These are phyloP conservation scores for Rapana venosa DNA, from an alignment of 2,888 invertebrate genomes.

Conservation along the genomic window DNA sequence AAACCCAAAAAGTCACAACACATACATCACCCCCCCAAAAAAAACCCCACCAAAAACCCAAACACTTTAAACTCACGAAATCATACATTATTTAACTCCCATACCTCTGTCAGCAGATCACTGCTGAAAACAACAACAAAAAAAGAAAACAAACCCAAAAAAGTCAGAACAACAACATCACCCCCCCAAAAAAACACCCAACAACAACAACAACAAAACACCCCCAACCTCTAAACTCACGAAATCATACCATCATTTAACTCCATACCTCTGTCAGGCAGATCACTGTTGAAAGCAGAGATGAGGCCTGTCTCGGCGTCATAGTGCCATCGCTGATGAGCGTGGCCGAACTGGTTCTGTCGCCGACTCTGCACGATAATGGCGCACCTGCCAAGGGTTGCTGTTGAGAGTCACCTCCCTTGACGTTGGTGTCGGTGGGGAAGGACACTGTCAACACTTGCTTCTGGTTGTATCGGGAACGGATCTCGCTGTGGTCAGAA, in stretches of 20 bases:
- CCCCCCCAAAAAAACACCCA: no score
- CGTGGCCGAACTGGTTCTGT: constrained; percentile 73
- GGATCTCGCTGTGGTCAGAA: constrained; percentile 69
- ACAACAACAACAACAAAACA: no score
- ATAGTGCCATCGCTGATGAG: constrained; percentile 76
- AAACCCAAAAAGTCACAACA: no score
- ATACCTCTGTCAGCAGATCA: constrained; percentile 74
- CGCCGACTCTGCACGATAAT: constrained; percentile 73
- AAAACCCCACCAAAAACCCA: no score
- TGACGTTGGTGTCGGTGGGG: constrained; percentile 63
- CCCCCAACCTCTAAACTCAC: no score
- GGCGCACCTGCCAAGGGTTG: constrained; percentile 70
- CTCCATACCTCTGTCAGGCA: constrained; percentile 73
- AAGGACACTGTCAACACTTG: constrained; percentile 74
- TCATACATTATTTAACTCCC: not conserved
- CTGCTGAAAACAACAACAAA: constrained; percentile 62
- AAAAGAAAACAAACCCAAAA: no score
- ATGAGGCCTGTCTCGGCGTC: constrained; percentile 74
- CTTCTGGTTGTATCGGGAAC: constrained; percentile 69
- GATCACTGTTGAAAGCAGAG: constrained; percentile 72
- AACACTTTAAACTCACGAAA: no score
- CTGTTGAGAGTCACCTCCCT: constrained; percentile 62
- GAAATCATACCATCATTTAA: not conserved
- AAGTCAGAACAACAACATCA: no score
- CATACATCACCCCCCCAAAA: no score